Evolutionary conservation across 2,797 vertebrate genomes (phyloP).

Genomic region (Pangasius sanitwongsei): DNA sequence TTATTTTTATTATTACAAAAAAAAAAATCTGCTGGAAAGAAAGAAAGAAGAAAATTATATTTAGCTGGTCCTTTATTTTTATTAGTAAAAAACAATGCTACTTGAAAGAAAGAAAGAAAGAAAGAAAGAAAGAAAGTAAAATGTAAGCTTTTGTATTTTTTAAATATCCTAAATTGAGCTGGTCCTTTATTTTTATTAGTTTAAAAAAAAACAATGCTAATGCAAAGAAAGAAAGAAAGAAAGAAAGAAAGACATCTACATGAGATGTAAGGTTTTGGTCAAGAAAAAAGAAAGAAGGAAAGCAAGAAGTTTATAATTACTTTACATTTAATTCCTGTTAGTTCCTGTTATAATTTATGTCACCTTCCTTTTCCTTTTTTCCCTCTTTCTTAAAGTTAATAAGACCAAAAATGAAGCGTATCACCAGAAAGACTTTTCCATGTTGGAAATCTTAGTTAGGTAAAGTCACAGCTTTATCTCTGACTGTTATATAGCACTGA

Average conservation of each 20-base stretch:
- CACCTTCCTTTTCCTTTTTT: not conserved
- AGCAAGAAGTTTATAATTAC: not conserved
- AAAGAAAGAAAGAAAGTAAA: no score
- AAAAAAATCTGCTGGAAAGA: no score
- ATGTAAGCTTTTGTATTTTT: no score
- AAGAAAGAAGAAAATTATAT: no score
- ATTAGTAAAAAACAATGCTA: not conserved
- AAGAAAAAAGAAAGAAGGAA: not conserved
- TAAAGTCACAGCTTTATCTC: not conserved
- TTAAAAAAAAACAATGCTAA: not conserved
- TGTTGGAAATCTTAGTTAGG: not conserved
- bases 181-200: no score
- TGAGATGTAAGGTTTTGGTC: not conserved
- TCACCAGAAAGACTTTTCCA: not conserved
- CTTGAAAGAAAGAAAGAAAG: no score
- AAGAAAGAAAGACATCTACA: not conserved
- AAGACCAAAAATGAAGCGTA: not conserved
- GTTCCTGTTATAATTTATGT: not conserved
- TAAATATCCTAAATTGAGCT: no score
- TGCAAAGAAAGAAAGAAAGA: not conserved
- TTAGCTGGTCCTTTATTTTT: not conserved
- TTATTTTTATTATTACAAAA: no score
- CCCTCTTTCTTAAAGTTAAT: not conserved
- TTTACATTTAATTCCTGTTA: not conserved
- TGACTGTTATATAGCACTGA: not conserved